A percentile compares a stretch with the other conserved stretches of the same genome.
Evolutionary conservation across 2,888 invertebrate species (phyloP).

Genomic region (Cataglyphis altisquamis): DNA sequence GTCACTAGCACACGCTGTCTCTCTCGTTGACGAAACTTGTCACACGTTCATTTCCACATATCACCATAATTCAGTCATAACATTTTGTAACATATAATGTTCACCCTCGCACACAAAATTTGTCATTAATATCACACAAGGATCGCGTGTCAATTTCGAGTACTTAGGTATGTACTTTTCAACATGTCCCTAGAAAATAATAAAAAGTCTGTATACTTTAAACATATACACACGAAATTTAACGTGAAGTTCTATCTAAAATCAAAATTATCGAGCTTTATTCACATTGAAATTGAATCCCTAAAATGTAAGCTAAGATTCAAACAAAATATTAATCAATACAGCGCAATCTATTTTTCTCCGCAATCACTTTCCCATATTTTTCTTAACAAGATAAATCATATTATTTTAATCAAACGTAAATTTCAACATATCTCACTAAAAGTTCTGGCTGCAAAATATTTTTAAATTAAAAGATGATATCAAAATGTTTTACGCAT

Average conservation of each 20-base stretch:
- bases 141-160: background rate
- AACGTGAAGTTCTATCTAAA: background rate
- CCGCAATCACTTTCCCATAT: background rate
- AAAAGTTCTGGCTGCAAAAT: background rate
- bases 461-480: conserved; percentile 19
- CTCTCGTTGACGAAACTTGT: conserved; percentile 23
- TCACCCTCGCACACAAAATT: background rate
- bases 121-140: conserved; percentile 28
- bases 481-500: background rate
- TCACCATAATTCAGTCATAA: conserved; percentile 34
- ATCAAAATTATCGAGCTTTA: background rate
- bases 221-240: background rate
- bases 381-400: background rate
- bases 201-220: background rate
- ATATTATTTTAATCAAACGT: background rate
- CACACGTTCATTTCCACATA: conserved; percentile 35
- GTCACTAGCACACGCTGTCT: conserved; percentile 48
- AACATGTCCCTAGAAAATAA: background rate
- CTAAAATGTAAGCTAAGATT: background rate
- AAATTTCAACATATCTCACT: background rate
- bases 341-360: background rate
- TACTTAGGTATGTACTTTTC: background rate
- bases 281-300: background rate
- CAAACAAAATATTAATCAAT: conserved; percentile 11
- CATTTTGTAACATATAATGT: conserved; percentile 13